Percentiles rank a stretch among this genome's conserved stretches.
Evolutionary conservation across 2,888 invertebrate species (phyloP).

Genomic region (Agapostemon virescens): DNA sequence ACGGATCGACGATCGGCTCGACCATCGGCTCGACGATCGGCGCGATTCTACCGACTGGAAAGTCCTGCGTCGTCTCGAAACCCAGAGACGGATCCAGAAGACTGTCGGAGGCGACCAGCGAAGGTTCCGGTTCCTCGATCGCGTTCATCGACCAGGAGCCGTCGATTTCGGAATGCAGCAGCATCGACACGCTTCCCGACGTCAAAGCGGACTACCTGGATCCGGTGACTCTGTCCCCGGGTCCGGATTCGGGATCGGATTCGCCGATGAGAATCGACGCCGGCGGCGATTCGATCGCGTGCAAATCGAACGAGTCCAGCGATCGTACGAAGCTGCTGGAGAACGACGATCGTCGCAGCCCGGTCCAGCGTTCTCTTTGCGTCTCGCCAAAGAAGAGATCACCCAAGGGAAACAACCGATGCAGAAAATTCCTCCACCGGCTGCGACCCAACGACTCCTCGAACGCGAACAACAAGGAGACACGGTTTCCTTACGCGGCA

Average conservation of each 20-base stretch:
- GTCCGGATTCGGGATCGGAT: slow-evolving; percentile 68
- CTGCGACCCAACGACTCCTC: slow-evolving; percentile 81
- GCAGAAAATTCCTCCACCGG: slow-evolving; percentile 82
- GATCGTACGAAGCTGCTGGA: slow-evolving; percentile 39
- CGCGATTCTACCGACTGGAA: slow-evolving; percentile 43
- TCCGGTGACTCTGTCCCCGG: slow-evolving; percentile 74
- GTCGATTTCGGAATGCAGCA: slow-evolving; percentile 76
- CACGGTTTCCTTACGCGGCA: slow-evolving; percentile 55
- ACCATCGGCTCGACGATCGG: slow-evolving; percentile 53
- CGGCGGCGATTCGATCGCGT: slow-evolving; percentile 3
- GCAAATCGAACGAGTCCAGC: slow-evolving; percentile 37
- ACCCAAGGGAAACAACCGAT: slow-evolving; percentile 76
- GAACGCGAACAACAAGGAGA: slow-evolving; percentile 71
- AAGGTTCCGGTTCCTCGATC: slow-evolving; percentile 77
- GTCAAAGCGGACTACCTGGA: slow-evolving; percentile 77
- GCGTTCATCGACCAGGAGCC: slow-evolving; percentile 77
- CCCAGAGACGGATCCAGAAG: slow-evolving; percentile 60
- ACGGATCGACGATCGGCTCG: slow-evolving; percentile 39
- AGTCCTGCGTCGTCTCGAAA: slow-evolving; percentile 47
- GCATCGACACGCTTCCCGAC: slow-evolving; percentile 78
- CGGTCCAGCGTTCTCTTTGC: neutral
- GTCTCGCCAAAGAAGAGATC: slow-evolving; percentile 56
- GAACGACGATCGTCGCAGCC: slow-evolving; percentile 14
- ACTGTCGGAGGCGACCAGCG: slow-evolving; percentile 76
- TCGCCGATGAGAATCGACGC: slow-evolving; percentile 6